A percentile compares a stretch with the other conserved stretches of the same genome.
phyloP scores from a whole-genome alignment of 2,888 invertebrate species.

The Drosophila mulleri region DNA sequence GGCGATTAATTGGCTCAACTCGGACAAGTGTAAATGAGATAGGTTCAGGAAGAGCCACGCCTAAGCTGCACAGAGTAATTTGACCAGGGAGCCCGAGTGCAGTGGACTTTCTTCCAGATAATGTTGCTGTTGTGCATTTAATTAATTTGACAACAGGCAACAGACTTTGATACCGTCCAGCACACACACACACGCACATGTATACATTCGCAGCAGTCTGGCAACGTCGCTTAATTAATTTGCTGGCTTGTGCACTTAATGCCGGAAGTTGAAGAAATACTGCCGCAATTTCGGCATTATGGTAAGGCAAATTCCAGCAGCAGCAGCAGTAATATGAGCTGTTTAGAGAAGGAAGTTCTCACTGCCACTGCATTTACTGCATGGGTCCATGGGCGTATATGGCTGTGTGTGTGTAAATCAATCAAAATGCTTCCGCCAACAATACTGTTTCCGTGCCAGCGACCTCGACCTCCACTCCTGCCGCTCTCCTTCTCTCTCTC shows the following conservation, averaged over 20 bases:
- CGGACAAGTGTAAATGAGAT: constrained; percentile 72
- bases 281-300: constrained; percentile 64
- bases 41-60: constrained; percentile 67
- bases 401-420: constrained; percentile 63
- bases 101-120: constrained; percentile 15
- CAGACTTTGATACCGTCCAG: constrained; percentile 15
- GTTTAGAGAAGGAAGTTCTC: constrained; percentile 43
- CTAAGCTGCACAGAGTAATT: constrained; percentile 38
- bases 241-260: constrained; percentile 67
- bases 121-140: constrained; percentile 60
- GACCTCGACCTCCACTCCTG: constrained; percentile 12
- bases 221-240: constrained; percentile 77
- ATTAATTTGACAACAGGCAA: constrained; percentile 72
- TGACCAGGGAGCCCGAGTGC: constrained; percentile 14
- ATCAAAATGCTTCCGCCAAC: constrained; percentile 73
- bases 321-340: constrained; percentile 38
- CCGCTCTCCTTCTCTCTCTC: neutral
- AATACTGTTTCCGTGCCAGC: constrained; percentile 30
- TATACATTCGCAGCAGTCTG: constrained; percentile 35
- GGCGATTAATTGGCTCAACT: constrained; percentile 51
- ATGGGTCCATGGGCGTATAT: constrained; percentile 15
- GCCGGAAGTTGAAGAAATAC: constrained; percentile 78
- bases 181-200: neutral
- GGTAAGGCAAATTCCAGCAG: constrained; percentile 57
- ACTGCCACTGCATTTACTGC: constrained; percentile 35